phyloP scores from a whole-genome alignment of 2,797 vertebrate species.

The Neosilurus mollespiculum region DNA sequence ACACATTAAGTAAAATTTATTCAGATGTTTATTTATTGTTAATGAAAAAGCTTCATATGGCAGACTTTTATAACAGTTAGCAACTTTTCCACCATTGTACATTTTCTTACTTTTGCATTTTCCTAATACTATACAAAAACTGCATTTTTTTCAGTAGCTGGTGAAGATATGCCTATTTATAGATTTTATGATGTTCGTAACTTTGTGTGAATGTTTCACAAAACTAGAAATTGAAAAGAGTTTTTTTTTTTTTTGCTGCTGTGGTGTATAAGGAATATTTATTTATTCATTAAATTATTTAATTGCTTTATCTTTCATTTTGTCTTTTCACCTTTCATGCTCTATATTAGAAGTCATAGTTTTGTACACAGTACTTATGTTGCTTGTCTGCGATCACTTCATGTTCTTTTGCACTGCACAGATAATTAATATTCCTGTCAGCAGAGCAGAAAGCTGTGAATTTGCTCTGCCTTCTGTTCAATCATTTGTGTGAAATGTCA shows the following conservation, averaged over 20 bases:
- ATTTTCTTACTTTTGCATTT: background rate
- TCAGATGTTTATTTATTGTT: background rate
- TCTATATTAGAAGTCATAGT: background rate
- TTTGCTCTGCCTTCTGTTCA: slow-evolving; percentile 49
- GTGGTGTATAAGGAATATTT: background rate
- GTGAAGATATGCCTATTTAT: background rate
- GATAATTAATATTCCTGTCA: slow-evolving; percentile 52
- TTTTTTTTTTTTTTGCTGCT: background rate
- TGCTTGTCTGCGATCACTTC: slow-evolving; percentile 8
- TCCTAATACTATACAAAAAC: background rate
- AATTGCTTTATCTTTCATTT: background rate
- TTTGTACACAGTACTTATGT: background rate
- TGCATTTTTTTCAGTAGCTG: background rate
- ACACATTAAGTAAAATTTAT: background rate
- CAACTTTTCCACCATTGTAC: background rate
- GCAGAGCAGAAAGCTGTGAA: slow-evolving; percentile 40
- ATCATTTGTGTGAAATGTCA: slow-evolving; percentile 50
- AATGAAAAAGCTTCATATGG: background rate
- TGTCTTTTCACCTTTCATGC: background rate
- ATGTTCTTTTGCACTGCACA: slow-evolving; percentile 17
- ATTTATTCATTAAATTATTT: slow-evolving; percentile 7
- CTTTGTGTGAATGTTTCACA: background rate
- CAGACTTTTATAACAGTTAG: background rate
- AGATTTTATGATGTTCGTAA: background rate
- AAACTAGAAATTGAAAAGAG: background rate